phyloP scores from a whole-genome alignment of 2,113 vertebrate species.

The Alectura lathami region DNA sequence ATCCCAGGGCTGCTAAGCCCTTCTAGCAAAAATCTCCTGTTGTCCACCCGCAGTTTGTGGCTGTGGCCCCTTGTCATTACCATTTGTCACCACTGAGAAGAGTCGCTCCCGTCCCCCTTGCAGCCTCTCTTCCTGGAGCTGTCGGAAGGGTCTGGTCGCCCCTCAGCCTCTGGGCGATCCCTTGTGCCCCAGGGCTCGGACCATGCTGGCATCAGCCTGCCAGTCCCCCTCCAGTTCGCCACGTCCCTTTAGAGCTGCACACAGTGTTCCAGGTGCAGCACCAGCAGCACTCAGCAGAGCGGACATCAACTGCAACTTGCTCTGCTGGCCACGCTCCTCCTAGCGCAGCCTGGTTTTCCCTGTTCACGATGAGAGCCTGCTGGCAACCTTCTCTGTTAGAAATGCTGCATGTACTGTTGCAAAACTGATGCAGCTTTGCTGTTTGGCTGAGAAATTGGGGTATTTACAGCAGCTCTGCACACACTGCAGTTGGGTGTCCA shows the following conservation, averaged over 20 bases:
- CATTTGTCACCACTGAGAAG: neutral
- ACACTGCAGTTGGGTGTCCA: neutral
- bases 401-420: accelerated
- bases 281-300: neutral
- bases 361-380: neutral
- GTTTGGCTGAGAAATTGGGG: neutral
- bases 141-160: neutral
- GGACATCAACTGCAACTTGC: neutral
- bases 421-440: neutral
- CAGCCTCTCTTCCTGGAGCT: neutral
- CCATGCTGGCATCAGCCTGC: neutral
- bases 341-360: neutral
- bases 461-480: neutral
- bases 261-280: neutral
- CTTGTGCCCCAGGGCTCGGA: neutral
- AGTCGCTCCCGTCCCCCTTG: neutral
- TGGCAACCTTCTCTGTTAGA: neutral
- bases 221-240: neutral
- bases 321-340: neutral
- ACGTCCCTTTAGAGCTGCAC: neutral
- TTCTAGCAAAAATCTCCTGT: neutral
- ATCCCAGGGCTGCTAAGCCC: neutral
- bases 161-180: neutral
- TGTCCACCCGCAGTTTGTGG: neutral
- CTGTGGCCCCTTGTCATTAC: neutral